phyloP scores from a whole-genome alignment of 2,888 invertebrate genomes.

The Halictus quadricinctus region DNA sequence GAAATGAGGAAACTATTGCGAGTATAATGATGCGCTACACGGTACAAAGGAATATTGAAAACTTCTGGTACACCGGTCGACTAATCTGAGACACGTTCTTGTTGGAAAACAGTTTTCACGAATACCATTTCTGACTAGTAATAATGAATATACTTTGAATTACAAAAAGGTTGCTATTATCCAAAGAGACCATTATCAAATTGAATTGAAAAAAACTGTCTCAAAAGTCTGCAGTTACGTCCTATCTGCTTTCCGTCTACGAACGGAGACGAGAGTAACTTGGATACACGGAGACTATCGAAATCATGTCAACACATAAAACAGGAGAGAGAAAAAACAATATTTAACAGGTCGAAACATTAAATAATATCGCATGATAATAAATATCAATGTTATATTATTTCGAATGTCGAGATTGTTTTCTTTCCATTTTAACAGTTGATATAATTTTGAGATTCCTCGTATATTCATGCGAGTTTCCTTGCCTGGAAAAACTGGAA shows the following conservation, averaged over 20 bases:
- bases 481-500: slow-evolving; percentile 16
- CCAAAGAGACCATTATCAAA: slow-evolving; percentile 32
- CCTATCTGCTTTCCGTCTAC: not conserved
- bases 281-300: not conserved
- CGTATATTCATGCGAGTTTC: not conserved
- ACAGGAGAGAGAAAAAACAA: not conserved
- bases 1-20: slow-evolving; percentile 22
- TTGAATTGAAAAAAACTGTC: slow-evolving; percentile 16
- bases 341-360: not conserved
- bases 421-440: not conserved
- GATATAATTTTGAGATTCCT: not conserved
- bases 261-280: slow-evolving; percentile 1
- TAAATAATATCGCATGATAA: not conserved
- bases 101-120: slow-evolving; percentile 22
- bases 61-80: slow-evolving; percentile 17
- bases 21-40: not conserved
- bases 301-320: not conserved
- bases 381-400: not conserved
- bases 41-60: slow-evolving; percentile 22
- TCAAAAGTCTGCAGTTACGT: slow-evolving; percentile 14
- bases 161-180: slow-evolving; percentile 27
- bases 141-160: slow-evolving; percentile 27
- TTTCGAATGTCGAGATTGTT: not conserved
- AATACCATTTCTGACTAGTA: slow-evolving; percentile 29
- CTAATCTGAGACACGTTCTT: slow-evolving; percentile 20